A percentile compares a stretch with the other conserved stretches of the same genome.
These are phyloP conservation scores for Bradypus variegatus DNA, from an alignment of 2,797 vertebrate genomes.

Conservation along the genomic window DNA sequence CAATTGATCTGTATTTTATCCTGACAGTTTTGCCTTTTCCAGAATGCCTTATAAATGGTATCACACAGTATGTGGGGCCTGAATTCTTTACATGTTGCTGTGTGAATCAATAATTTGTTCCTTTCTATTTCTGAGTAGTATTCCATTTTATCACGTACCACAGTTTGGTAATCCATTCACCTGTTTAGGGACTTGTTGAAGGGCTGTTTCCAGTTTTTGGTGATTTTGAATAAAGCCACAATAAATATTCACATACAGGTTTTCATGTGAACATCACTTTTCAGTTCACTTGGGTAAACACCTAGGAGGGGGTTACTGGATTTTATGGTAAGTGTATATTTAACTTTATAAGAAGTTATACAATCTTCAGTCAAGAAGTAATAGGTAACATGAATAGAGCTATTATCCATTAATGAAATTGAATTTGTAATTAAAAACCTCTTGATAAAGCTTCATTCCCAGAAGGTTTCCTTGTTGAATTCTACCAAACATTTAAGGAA, in stretches of 20 bases:
- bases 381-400: neutral
- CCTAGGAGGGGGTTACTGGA: neutral
- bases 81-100: too few relatives aligned
- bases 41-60: too few relatives aligned
- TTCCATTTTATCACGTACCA: too few relatives aligned
- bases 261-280: neutral
- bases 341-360: neutral
- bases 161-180: neutral
- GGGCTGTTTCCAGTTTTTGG: neutral
- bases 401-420: too few relatives aligned
- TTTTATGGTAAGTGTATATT: neutral
- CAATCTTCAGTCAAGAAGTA: neutral
- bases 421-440: too few relatives aligned
- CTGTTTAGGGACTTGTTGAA: neutral
- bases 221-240: neutral
- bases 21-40: neutral
- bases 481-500: too few relatives aligned
- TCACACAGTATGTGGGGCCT: too few relatives aligned
- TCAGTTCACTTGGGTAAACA: neutral
- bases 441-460: too few relatives aligned
- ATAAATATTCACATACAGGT: neutral
- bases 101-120: too few relatives aligned
- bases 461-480: too few relatives aligned
- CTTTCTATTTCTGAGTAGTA: too few relatives aligned
- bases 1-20: neutral